Conservation (phyloP, 2,797 vertebrate species). For the Pseudochromis fuscus region DNA sequence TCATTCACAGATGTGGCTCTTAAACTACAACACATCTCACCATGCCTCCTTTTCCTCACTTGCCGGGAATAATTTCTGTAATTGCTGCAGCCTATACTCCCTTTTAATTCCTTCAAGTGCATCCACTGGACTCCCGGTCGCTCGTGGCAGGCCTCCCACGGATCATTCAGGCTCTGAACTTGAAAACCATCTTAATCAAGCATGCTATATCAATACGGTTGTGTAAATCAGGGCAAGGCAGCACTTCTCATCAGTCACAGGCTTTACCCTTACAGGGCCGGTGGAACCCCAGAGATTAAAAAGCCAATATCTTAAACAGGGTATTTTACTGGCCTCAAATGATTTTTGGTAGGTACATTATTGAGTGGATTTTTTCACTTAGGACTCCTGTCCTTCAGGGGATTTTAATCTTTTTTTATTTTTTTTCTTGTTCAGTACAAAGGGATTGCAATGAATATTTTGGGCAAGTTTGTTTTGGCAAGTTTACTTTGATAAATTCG, state of each 20-base stretch:
- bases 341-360: constrained; percentile 61
- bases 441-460: constrained; percentile 20
- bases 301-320: constrained; percentile 58
- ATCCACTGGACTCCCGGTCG: constrained; percentile 43
- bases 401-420: constrained; percentile 44
- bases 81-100: constrained; percentile 52
- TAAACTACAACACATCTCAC: constrained; percentile 55
- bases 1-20: constrained; percentile 54
- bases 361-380: constrained; percentile 54
- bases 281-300: constrained; percentile 47
- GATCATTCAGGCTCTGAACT: constrained; percentile 47
- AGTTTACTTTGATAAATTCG: background rate
- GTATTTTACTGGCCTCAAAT: constrained; percentile 48
- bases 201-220: constrained; percentile 45
- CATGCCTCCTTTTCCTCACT: constrained; percentile 44
- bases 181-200: constrained; percentile 69
- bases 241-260: constrained; percentile 64
- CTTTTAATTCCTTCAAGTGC: constrained; percentile 79
- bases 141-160: constrained; percentile 50
- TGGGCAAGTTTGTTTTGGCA: background rate
- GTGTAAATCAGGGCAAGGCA: constrained; percentile 61
- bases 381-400: constrained; percentile 33
- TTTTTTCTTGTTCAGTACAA: constrained; percentile 8
- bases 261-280: constrained; percentile 34
- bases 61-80: constrained; percentile 70